phyloP scores from a whole-genome alignment of 37 sponge, comb jelly and placozoan species.

The Beroe forskalii region DNA sequence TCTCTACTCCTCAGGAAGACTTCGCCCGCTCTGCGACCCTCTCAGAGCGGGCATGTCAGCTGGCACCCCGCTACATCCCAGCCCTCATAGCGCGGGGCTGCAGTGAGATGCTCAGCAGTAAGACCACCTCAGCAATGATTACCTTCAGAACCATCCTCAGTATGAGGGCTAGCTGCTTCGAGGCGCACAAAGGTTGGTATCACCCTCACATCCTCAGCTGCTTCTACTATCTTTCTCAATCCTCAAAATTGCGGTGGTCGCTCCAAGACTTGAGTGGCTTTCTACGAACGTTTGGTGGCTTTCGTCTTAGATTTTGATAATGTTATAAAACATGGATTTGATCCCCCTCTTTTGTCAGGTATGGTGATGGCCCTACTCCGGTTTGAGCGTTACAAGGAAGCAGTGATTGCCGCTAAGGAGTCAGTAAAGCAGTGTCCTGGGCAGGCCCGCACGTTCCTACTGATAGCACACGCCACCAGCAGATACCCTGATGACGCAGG shows the following conservation, averaged over 20 bases:
- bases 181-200: slow-evolving; percentile 45
- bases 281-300: too few species aligned
- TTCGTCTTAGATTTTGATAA: too few species aligned
- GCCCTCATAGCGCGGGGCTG: slow-evolving; percentile 35
- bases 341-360: too few species aligned
- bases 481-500: slow-evolving; percentile 36
- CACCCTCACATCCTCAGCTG: too few species aligned
- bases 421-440: slow-evolving; percentile 57
- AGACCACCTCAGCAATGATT: slow-evolving; percentile 49
- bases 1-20: slow-evolving; percentile 34
- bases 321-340: too few species aligned
- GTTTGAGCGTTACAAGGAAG: slow-evolving; percentile 40
- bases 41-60: slow-evolving; percentile 58
- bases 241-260: too few species aligned
- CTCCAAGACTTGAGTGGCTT: too few species aligned
- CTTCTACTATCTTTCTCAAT: too few species aligned
- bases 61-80: slow-evolving; percentile 54
- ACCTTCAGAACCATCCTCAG: slow-evolving; percentile 57
- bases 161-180: slow-evolving; percentile 35
- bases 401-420: slow-evolving; percentile 55
- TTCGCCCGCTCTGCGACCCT: background rate
- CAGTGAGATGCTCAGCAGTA: slow-evolving; percentile 34
- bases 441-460: slow-evolving; percentile 33
- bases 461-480: slow-evolving; percentile 50
- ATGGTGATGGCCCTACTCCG: slow-evolving; percentile 56